A percentile compares a stretch with the other conserved stretches of the same genome.
These are phyloP conservation scores for Phyllotis vaccarum DNA, from an alignment of 2,797 vertebrate genomes.

Conservation along the genomic window DNA sequence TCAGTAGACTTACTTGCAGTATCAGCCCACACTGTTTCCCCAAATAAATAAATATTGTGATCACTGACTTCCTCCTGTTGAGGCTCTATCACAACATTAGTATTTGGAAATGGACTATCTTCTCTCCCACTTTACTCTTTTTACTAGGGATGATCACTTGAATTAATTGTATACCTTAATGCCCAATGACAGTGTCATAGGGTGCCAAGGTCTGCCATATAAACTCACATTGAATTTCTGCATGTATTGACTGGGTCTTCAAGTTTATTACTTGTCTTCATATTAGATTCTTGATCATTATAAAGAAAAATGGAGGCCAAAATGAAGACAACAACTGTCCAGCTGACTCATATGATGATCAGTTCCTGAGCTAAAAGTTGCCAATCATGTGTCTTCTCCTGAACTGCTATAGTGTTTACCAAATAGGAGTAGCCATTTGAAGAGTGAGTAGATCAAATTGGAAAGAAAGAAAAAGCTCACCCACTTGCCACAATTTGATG, in stretches of 20 bases:
- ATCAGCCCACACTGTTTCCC: not conserved
- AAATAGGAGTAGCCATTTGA: not conserved
- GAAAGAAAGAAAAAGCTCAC: not conserved
- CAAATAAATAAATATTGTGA: not conserved
- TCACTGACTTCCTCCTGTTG: no score
- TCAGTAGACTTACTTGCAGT: not conserved
- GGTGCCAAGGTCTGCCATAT: not conserved
- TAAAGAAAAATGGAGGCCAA: not conserved
- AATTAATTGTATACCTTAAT: not conserved
- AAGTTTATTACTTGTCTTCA: not conserved
- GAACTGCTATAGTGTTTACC: constrained; percentile 4
- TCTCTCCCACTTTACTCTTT: not conserved
- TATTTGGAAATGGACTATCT: not conserved
- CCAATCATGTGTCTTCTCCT: not conserved
- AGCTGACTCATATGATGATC: not conserved
- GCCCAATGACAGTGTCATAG: not conserved
- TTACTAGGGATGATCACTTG: not conserved
- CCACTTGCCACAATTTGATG: not conserved
- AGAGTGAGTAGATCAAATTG: not conserved
- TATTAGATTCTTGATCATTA: not conserved
- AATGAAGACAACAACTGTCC: not conserved
- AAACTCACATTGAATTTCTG: not conserved
- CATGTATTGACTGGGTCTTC: not conserved
- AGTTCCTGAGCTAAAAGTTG: not conserved
- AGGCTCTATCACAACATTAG: not conserved